Percentiles rank a stretch among this genome's conserved stretches.
phyloP scores from a whole-genome alignment of 2,888 invertebrate genomes.

The Brachylomia viminalis region DNA sequence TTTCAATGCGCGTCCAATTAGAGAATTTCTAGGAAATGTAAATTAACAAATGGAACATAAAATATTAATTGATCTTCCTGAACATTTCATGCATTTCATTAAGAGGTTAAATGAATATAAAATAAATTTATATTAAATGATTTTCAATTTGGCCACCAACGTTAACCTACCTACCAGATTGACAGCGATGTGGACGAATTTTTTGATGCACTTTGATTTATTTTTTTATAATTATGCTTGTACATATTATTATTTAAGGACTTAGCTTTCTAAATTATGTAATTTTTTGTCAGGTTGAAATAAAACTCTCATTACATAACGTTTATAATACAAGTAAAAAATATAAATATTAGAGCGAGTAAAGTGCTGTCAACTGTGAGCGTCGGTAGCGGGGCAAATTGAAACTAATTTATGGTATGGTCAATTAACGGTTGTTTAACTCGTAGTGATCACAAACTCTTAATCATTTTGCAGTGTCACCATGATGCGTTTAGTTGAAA shows the following conservation, averaged over 20 bases:
- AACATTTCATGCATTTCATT: neutral
- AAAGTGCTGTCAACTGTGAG: slow-evolving; percentile 12
- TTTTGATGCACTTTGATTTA: too few relatives aligned
- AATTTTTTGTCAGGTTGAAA: too few relatives aligned
- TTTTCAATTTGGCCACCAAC: neutral
- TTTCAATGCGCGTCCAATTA: slow-evolving; percentile 29
- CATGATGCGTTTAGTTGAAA: neutral
- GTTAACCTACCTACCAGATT: neutral
- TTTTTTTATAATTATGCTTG: too few relatives aligned
- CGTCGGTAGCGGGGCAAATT: slow-evolving; percentile 13
- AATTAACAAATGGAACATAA: neutral
- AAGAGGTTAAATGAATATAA: too few relatives aligned
- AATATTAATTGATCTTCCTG: neutral
- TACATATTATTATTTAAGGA: too few relatives aligned
- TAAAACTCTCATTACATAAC: neutral
- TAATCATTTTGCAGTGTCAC: neutral
- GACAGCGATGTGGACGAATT: too few relatives aligned
- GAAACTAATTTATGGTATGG: slow-evolving; percentile 40
- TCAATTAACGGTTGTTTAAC: slow-evolving; percentile 29
- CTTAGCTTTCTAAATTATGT: too few relatives aligned
- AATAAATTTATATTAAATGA: too few relatives aligned
- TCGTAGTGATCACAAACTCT: slow-evolving; percentile 16
- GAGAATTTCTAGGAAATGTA: neutral
- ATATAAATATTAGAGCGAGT: slow-evolving; percentile 38
- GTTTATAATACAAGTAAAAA: slow-evolving; percentile 6